Conservation (phyloP, 2,888 invertebrate species). For the Agonopterix alstromeriana region DNA sequence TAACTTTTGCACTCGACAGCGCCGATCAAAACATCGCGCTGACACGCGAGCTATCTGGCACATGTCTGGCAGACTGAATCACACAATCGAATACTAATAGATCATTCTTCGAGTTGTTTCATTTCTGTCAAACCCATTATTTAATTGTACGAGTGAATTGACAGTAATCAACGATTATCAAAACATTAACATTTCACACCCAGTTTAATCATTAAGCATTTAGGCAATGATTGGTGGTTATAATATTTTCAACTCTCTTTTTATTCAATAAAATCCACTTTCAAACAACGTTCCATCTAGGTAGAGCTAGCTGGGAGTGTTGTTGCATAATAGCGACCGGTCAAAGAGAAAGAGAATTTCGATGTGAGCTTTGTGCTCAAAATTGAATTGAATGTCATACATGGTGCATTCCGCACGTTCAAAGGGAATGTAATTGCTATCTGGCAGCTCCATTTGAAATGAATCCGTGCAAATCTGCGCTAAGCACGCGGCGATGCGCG, state of each 20-base stretch:
- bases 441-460: constrained; percentile 69
- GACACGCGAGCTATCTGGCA: constrained; percentile 37
- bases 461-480: constrained; percentile 65
- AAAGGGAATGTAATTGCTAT: constrained; percentile 73
- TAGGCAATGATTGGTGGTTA: too few relatives aligned
- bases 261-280: background rate
- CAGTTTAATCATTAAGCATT: too few relatives aligned
- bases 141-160: constrained; percentile 1
- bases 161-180: constrained; percentile 23
- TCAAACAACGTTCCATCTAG: background rate
- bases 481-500: constrained; percentile 33
- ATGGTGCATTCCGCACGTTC: constrained; percentile 63
- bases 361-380: constrained; percentile 61
- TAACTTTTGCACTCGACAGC: constrained; percentile 25
- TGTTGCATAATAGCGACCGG: constrained; percentile 53
- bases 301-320: constrained; percentile 35
- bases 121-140: constrained; percentile 4
- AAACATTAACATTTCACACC: too few relatives aligned
- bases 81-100: constrained; percentile 7
- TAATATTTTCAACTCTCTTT: too few relatives aligned
- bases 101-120: constrained; percentile 1
- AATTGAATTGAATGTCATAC: constrained; percentile 72
- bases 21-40: constrained; percentile 29
- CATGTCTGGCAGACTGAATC: constrained; percentile 22
- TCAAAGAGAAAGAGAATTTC: constrained; percentile 67